These are phyloP conservation scores for Asteroscopus sphinx DNA, from an alignment of 2,888 invertebrate genomes.

Conservation along the genomic window DNA sequence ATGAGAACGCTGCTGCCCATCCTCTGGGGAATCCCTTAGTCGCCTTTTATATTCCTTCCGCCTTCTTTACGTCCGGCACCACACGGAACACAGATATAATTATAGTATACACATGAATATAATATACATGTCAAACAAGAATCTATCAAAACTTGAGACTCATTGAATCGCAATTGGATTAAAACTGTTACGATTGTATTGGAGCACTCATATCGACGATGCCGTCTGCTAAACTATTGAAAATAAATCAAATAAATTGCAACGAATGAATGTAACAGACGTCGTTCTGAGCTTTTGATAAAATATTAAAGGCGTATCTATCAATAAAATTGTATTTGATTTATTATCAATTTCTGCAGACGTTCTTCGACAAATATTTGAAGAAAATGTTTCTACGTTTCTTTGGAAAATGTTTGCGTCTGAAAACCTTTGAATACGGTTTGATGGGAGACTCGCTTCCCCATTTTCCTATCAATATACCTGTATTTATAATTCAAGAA, in stretches of 20 bases:
- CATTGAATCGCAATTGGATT: not conserved
- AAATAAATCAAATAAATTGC: slow-evolving; percentile 41
- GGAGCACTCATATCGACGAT: not conserved
- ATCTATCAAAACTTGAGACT: not conserved
- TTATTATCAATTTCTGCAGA: slow-evolving; percentile 30
- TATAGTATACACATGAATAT: not conserved
- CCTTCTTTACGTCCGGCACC: too few species aligned
- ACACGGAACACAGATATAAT: too few species aligned
- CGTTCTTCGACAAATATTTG: slow-evolving; percentile 9
- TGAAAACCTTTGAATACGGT: not conserved
- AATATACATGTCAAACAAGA: not conserved
- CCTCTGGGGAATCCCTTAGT: too few species aligned
- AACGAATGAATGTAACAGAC: slow-evolving; percentile 12
- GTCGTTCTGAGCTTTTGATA: slow-evolving; percentile 21
- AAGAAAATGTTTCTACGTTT: slow-evolving; percentile 1
- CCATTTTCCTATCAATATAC: not conserved
- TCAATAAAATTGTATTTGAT: slow-evolving; percentile 37
- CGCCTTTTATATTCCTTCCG: too few species aligned
- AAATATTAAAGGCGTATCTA: slow-evolving; percentile 11
- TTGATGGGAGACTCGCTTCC: not conserved
- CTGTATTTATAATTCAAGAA: not conserved
- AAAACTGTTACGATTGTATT: not conserved
- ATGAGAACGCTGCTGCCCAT: too few species aligned
- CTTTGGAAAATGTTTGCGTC: slow-evolving; percentile 2
- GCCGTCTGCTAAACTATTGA: not conserved